These are phyloP conservation scores for Epinotia bilunana DNA, from an alignment of 2,888 invertebrate genomes.

Conservation along the genomic window DNA sequence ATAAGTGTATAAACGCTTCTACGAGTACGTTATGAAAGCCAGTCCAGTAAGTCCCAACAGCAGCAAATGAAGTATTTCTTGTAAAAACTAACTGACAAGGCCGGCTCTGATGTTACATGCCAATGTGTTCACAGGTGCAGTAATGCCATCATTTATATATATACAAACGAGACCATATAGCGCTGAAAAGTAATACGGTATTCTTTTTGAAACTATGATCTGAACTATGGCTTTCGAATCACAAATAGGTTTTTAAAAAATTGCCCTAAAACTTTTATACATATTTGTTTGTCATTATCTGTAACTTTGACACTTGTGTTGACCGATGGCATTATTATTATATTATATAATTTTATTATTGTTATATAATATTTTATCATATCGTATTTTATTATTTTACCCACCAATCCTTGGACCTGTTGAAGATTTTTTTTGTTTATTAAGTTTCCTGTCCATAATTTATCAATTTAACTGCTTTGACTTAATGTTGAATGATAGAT, in stretches of 20 bases:
- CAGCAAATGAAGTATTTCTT: slow-evolving; percentile 19
- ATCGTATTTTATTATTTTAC: too few species aligned
- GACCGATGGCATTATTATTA: too few species aligned
- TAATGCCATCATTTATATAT: slow-evolving; percentile 21
- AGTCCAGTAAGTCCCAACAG: background rate
- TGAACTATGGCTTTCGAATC: background rate
- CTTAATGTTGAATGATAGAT: too few species aligned
- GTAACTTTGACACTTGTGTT: too few species aligned
- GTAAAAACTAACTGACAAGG: slow-evolving; percentile 34
- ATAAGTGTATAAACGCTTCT: background rate
- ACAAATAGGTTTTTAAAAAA: background rate
- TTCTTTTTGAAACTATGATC: background rate
- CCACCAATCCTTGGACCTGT: too few species aligned
- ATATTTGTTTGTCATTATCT: too few species aligned
- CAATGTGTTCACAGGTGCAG: slow-evolving; percentile 44
- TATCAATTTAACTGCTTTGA: too few species aligned
- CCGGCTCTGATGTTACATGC: background rate
- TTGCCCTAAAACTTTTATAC: too few species aligned
- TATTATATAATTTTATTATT: too few species aligned
- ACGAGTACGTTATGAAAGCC: background rate
- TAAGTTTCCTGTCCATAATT: too few species aligned
- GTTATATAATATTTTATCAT: too few species aligned
- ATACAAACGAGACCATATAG: slow-evolving; percentile 19
- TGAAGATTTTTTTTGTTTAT: too few species aligned
- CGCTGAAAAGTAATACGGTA: slow-evolving; percentile 4